Base-by-base conservation (phyloP, 2,113 vertebrate genomes). In the Oncorhynchus clarkii region DNA sequence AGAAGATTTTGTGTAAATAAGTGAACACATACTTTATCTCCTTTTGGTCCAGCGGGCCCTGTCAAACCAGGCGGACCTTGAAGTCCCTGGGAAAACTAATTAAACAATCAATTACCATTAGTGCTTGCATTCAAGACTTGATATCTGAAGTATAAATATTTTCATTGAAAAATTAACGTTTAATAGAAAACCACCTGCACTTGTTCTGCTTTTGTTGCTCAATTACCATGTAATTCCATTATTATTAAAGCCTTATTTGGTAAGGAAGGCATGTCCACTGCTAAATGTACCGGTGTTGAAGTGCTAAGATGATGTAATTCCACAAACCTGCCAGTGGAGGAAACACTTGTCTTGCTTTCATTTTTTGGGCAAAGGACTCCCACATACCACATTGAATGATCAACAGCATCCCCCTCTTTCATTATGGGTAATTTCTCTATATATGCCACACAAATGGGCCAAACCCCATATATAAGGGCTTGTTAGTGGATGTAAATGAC, bases 1-100 rank as follows among this genome's bases (percentile, higher is more conserved):
- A 20, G 13, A 51, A 45, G 9, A 45, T 45, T 9, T 45, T 45
- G 9, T 45, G 39, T 45, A 1, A 45, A 45, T 12, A 60, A 29
- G 39, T 48, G 26, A 9, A 16, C 8, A 71, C 80, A 48, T 88
- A 94, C 93, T 89, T 93, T 94, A 51, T 94, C 92, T 82, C 93
- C 93, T 89, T 93, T 92, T 48, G 77, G 84, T 62, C 93, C 93
- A 8, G 79, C 80, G 76, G 29, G 83, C 74, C 93, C 93, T 67
- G 88, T 2, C 27, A 62, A 78, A 2, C 93, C 93, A 39, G 85
- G 89, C 78, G 71, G 80, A 12, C 93, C 92, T n/a, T 75, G 88
- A 62, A 84, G 72, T 27, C 91, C 90, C 90, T 91, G 62, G 72
- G 18, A 24, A 22, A 34, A 75, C 65, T 24, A 67, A 78, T 68